phyloP scores from a whole-genome alignment of 2,113 vertebrate species.

The Irena cyanogastra region DNA sequence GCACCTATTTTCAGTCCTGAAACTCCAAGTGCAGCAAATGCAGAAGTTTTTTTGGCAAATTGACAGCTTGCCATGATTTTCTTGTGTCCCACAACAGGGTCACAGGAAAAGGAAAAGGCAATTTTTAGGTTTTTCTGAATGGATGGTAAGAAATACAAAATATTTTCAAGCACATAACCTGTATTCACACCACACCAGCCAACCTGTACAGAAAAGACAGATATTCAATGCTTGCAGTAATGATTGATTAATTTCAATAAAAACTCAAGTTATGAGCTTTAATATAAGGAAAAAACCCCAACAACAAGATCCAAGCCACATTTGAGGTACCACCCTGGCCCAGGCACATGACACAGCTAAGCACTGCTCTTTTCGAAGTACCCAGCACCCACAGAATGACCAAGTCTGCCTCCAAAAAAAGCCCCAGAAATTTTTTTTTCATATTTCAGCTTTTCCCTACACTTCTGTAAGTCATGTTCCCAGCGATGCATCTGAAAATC shows the following conservation, averaged over 20 bases:
- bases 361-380: neutral
- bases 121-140: neutral
- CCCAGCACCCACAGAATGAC: neutral
- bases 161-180: neutral
- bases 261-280: neutral
- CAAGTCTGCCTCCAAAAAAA: neutral
- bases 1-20: neutral
- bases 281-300: neutral
- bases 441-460: neutral
- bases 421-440: neutral
- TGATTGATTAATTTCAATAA: neutral
- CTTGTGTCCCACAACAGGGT: too few species aligned
- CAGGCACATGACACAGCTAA: neutral
- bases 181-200: neutral
- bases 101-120: neutral
- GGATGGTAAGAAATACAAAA: neutral
- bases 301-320: neutral
- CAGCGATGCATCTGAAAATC: neutral
- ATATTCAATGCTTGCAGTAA: neutral
- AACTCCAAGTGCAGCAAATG: neutral
- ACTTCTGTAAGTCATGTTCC: neutral
- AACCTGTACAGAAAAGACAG: neutral
- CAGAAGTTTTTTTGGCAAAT: neutral
- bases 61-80: neutral
- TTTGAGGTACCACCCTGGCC: neutral